phyloP scores from a whole-genome alignment of 2,888 invertebrate genomes.

The Rapana venosa region DNA sequence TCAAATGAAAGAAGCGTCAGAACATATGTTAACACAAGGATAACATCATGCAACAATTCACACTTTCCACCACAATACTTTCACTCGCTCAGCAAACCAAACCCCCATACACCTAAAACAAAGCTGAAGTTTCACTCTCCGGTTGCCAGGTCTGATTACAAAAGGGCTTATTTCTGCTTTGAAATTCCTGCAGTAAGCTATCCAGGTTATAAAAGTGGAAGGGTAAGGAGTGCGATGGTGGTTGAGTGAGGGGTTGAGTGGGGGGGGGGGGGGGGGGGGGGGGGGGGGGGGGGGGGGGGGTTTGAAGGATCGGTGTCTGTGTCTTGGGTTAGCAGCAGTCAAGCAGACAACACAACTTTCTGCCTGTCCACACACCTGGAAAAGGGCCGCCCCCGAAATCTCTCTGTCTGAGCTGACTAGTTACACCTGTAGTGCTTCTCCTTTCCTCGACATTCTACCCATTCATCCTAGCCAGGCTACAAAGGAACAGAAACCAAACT shows the following conservation, averaged over 20 bases:
- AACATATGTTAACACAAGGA: not conserved
- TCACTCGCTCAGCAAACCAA: not conserved
- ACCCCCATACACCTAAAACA: not conserved
- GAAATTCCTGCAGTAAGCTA: not conserved
- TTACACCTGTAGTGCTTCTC: conserved; percentile 7
- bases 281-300: no score
- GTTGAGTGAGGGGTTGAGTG: no score
- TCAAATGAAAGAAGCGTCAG: no score
- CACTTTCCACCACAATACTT: not conserved
- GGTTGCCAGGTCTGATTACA: conserved; percentile 11
- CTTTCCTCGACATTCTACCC: conserved; percentile 18
- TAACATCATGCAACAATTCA: not conserved
- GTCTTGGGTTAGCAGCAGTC: conserved; percentile 27
- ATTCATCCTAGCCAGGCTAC: conserved; percentile 19
- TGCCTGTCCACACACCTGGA: conserved; percentile 28
- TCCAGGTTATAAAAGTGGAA: not conserved
- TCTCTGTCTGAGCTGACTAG: not conserved
- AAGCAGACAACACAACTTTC: conserved; percentile 28
- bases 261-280: no score
- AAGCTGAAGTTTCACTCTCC: not conserved
- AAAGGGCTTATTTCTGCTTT: conserved; percentile 30
- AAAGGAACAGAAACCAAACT: conserved; percentile 31
- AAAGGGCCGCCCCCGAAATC: not conserved
- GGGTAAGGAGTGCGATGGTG: no score
- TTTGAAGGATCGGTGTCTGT: not conserved